phyloP scores from a whole-genome alignment of 2,888 invertebrate genomes.

The Microchrysa polita region DNA sequence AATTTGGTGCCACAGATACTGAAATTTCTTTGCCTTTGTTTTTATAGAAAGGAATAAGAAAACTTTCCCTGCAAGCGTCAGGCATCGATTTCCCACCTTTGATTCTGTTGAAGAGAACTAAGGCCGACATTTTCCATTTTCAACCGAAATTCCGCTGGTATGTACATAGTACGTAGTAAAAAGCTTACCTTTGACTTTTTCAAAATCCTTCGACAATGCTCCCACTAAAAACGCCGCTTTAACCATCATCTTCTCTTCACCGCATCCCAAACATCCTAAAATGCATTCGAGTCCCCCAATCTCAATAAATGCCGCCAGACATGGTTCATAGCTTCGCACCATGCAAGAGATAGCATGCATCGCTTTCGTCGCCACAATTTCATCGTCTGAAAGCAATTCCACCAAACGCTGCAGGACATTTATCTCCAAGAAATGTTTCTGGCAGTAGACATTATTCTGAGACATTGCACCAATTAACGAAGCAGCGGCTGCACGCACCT shows the following conservation, averaged over 20 bases:
- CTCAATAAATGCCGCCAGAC: constrained; percentile 70
- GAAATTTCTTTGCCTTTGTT: too few species aligned
- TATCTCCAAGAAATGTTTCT: constrained; percentile 73
- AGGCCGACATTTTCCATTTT: too few species aligned
- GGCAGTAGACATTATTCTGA: constrained; percentile 88
- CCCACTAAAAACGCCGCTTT: constrained; percentile 79
- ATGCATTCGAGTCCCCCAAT: constrained; percentile 75
- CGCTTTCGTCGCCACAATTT: constrained; percentile 72
- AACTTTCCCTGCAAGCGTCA: too few species aligned
- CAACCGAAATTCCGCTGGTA: too few species aligned
- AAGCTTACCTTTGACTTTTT: constrained; percentile 69
- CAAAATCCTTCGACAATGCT: constrained; percentile 68
- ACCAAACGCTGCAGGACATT: constrained; percentile 73
- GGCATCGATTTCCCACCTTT: too few species aligned
- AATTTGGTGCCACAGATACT: too few species aligned
- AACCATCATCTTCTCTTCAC: constrained; percentile 69
- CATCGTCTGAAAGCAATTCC: constrained; percentile 68
- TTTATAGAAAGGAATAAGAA: too few species aligned
- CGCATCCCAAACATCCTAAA: constrained; percentile 68
- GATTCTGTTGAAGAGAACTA: too few species aligned
- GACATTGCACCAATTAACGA: constrained; percentile 79
- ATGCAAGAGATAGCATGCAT: constrained; percentile 84
- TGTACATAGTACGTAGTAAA: too few species aligned
- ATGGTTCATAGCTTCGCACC: constrained; percentile 71
- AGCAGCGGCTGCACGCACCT: constrained; percentile 72